phyloP scores from a whole-genome alignment of 2,888 invertebrate genomes.

The Heliconius charithonia region DNA sequence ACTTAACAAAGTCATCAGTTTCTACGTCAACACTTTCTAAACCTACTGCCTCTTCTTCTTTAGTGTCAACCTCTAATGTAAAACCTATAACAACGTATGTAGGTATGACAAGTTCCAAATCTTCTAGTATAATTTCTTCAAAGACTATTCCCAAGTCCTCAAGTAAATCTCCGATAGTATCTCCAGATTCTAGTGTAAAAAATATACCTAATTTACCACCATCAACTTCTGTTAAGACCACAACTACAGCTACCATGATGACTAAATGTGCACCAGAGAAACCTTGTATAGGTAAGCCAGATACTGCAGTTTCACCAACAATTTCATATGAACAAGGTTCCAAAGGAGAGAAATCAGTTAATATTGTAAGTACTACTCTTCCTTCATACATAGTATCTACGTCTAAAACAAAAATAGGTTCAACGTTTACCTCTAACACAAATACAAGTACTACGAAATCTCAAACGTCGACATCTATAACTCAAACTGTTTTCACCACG shows the following conservation, averaged over 20 bases:
- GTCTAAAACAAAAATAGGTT: conserved; percentile 49
- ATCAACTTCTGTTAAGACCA: conserved; percentile 40
- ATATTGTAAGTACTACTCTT: conserved; percentile 42
- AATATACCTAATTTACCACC: conserved; percentile 28
- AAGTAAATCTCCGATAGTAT: conserved; percentile 23
- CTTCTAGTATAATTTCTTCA: conserved; percentile 34
- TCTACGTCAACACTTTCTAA: conserved; percentile 31
- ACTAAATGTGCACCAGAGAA: conserved; percentile 40
- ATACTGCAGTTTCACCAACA: conserved; percentile 11
- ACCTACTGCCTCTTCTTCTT: conserved; percentile 34
- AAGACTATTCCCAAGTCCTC: conserved; percentile 24
- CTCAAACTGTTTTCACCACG: conserved; percentile 28
- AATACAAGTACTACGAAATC: conserved; percentile 32
- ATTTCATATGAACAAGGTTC: conserved; percentile 30
- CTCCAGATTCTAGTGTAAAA: conserved; percentile 19
- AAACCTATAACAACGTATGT: conserved; percentile 37
- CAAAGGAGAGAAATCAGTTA: conserved; percentile 39
- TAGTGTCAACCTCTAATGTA: conserved; percentile 39
- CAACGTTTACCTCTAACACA: conserved; percentile 41
- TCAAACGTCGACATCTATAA: conserved; percentile 23
- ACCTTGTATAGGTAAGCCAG: conserved; percentile 21
- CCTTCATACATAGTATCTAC: conserved; percentile 49
- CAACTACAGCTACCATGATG: conserved; percentile 34
- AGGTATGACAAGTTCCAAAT: conserved; percentile 34
- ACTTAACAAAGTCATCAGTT: neutral